Conservation (phyloP, 2,888 invertebrate genomes). For the Epinotia bilunana region DNA sequence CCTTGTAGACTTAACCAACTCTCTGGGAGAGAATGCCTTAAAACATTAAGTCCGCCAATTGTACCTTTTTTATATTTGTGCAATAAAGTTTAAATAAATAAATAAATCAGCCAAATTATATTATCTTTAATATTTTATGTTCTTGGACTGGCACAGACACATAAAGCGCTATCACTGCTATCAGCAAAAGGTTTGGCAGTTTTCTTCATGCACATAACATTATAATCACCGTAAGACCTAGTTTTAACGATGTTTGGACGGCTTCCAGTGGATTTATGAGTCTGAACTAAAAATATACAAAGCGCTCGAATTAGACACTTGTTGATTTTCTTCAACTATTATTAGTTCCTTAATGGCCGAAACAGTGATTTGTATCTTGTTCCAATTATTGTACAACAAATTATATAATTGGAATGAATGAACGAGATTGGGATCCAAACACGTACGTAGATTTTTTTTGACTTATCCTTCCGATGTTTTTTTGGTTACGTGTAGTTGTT, state of each 20-base stretch:
- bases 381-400: conserved; percentile 5
- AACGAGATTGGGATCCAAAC: not conserved
- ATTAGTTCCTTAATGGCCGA: conserved; percentile 25
- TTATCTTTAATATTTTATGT: too few relatives aligned
- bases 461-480: not conserved
- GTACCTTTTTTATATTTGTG: too few relatives aligned
- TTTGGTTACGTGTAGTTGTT: too few relatives aligned
- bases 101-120: too few relatives aligned
- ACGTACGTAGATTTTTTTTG: not conserved
- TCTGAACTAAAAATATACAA: conserved; percentile 57
- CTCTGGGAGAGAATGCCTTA: too few relatives aligned
- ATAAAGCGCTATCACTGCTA: too few relatives aligned
- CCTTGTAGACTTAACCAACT: too few relatives aligned
- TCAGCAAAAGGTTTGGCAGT: not conserved
- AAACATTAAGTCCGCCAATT: too few relatives aligned
- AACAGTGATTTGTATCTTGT: conserved; percentile 11
- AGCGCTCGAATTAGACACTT: conserved; percentile 56
- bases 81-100: too few relatives aligned
- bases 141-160: too few relatives aligned
- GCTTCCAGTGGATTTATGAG: conserved; percentile 71
- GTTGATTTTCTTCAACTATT: conserved; percentile 51
- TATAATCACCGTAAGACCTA: conserved; percentile 42
- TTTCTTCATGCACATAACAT: conserved; percentile 4
- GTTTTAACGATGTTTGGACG: conserved; percentile 60
- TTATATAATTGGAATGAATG: conserved; percentile 5